These are phyloP conservation scores for Drosophila quadrilineata DNA, from an alignment of 1,140 invertebrate species.

Conservation along the genomic window DNA sequence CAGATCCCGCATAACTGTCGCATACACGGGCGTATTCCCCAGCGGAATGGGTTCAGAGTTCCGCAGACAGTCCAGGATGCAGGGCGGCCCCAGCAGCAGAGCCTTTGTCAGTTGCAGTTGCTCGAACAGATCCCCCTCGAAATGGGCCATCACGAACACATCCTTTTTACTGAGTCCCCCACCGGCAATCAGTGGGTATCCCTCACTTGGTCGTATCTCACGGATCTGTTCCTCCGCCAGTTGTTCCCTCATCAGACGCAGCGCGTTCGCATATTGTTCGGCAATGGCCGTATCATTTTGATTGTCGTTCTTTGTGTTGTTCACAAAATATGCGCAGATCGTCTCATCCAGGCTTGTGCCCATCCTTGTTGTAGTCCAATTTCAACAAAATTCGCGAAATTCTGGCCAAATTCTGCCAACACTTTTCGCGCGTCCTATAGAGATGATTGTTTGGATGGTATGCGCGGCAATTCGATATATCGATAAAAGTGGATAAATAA, in stretches of 20 bases:
- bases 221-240: slow-evolving; percentile 66
- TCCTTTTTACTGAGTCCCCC: slow-evolving; percentile 85
- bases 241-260: slow-evolving; percentile 47
- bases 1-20: slow-evolving; percentile 90
- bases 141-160: slow-evolving; percentile 88
- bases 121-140: slow-evolving; percentile 87
- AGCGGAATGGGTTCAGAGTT: slow-evolving; percentile 88
- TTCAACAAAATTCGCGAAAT: neutral
- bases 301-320: slow-evolving; percentile 38
- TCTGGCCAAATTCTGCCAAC: no score
- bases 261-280: slow-evolving; percentile 43
- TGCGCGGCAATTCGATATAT: no score
- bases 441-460: no score
- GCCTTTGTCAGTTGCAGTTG: slow-evolving; percentile 85
- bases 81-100: slow-evolving; percentile 89
- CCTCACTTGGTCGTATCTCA: slow-evolving; percentile 65
- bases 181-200: slow-evolving; percentile 61
- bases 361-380: slow-evolving; percentile 30
- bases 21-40: slow-evolving; percentile 88
- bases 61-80: slow-evolving; percentile 88
- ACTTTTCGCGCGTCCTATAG: no score
- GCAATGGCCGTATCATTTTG: slow-evolving; percentile 22
- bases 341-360: slow-evolving; percentile 65
- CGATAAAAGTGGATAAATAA: no score
- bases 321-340: slow-evolving; percentile 74